These are phyloP conservation scores for Trichopria drosophilae DNA, from an alignment of 2,888 invertebrate species.

Conservation along the genomic window DNA sequence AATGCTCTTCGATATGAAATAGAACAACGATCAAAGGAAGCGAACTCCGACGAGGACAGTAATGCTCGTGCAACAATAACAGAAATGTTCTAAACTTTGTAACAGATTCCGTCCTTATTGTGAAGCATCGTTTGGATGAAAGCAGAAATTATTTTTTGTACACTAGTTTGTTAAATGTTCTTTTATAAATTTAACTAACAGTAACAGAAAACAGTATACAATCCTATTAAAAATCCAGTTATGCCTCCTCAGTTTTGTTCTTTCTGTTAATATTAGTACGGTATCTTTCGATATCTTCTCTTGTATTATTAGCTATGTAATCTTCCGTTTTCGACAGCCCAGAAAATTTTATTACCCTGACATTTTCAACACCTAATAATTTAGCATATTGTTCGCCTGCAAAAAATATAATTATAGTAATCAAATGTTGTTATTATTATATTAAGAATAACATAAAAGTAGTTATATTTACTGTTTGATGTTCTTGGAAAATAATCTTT, in stretches of 20 bases:
- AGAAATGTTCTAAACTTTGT: conserved; percentile 28
- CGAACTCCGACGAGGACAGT: conserved; percentile 46
- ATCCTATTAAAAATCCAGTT: no score
- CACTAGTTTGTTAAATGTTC: conserved; percentile 28
- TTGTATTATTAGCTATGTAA: conserved; percentile 27
- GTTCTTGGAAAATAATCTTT: no score
- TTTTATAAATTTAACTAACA: no score
- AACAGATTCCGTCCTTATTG: conserved; percentile 24
- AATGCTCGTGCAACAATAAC: conserved; percentile 45
- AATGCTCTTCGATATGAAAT: conserved; percentile 77
- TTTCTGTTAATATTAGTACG: neutral
- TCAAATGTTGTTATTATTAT: no score
- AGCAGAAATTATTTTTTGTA: conserved; percentile 31
- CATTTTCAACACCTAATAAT: conserved; percentile 63
- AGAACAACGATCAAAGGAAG: conserved; percentile 64
- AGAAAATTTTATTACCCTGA: conserved; percentile 62
- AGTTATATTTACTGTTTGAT: no score
- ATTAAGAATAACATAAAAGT: no score
- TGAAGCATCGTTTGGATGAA: conserved; percentile 3
- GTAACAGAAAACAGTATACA: no score
- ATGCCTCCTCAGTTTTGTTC: conserved; percentile 8
- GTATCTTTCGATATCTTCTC: conserved; percentile 14
- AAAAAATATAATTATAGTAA: no score
- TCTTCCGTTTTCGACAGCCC: conserved; percentile 56
- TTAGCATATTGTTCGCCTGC: conserved; percentile 65